Evolutionary conservation across 1,140 invertebrate genomes (phyloP), one percentile per base, ranked within the genome.

Genomic region (Melipona quadrifasciata): DNA sequence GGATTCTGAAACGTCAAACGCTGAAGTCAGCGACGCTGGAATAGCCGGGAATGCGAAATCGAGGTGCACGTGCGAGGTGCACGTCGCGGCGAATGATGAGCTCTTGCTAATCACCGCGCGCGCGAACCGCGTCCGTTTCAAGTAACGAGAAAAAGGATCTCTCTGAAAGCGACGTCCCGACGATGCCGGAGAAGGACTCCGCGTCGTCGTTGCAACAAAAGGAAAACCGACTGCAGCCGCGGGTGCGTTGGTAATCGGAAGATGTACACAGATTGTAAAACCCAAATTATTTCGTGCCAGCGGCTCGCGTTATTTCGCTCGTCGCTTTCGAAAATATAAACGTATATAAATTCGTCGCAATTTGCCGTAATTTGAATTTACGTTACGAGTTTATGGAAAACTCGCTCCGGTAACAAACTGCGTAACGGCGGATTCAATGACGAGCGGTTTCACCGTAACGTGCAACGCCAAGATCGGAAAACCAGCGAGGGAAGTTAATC

Each of bases 401-500:
- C 17, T 65, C n/a, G n/a, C 14, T 27, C 17, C 2, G 16, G 16
- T 65, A 17, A 65, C 31, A 16, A 16, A 27, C 16, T 65, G 31
- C 16, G 16, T 2, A 6, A 24, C 6, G 8, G 12, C 8, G 34
- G 17, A 64, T 64, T 64, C 57, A 51, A 64, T 76, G 74, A 65
- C 61, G 64, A 61, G 31, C 58, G 16, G 31, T 27, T 61, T 47
- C 27, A 12, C 5, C 74, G n/a, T 65, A 77, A 64, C 57, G 31
- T 64, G 14, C 27, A 67, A 53, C 64, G 39, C 57, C 14, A n/a
- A 34, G 31, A 64, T 76, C 70, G 70, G 82, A 6, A 87, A 79
- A 72, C 85, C 73, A 17, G 71, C n/a, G 78, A 85, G 85, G 34
- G 71, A 81, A 81, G 71, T 84, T 84, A 89, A 89, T 89, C 88